Conservation (phyloP, 1,140 invertebrate species). For the Lepidurus apus region DNA sequence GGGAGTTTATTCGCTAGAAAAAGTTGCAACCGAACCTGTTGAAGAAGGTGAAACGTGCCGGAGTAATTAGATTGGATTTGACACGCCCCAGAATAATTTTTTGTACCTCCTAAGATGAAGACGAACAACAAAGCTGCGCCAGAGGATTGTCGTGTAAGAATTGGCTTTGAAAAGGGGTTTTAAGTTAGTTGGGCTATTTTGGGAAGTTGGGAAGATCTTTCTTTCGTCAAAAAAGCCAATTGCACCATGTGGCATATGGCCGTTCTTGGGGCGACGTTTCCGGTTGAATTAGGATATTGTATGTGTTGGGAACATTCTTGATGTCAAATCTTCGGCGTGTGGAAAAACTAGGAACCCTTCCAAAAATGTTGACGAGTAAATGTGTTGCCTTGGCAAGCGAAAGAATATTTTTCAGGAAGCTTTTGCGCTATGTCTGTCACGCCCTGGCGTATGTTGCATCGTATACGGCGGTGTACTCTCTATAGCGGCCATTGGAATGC, state of each 20-base stretch:
- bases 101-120: neutral
- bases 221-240: neutral
- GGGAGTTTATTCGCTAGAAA: no score
- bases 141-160: constrained; percentile 15
- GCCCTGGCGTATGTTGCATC: neutral
- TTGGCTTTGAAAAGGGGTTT: neutral
- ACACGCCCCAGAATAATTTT: no score
- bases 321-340: neutral
- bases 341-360: neutral
- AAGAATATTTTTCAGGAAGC: neutral
- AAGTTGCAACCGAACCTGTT: no score
- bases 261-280: neutral
- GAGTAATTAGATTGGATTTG: no score
- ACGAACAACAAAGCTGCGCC: constrained; percentile 20
- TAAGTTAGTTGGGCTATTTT: no score
- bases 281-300: neutral
- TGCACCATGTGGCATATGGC: neutral
- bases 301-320: neutral
- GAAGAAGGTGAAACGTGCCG: no score
- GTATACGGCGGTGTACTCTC: neutral
- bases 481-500: neutral
- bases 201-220: no score
- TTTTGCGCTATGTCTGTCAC: neutral
- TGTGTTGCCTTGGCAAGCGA: no score
- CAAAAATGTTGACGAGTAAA: no score